phyloP scores from a whole-genome alignment of 2,113 vertebrate species.

The Nothobranchius furzeri region DNA sequence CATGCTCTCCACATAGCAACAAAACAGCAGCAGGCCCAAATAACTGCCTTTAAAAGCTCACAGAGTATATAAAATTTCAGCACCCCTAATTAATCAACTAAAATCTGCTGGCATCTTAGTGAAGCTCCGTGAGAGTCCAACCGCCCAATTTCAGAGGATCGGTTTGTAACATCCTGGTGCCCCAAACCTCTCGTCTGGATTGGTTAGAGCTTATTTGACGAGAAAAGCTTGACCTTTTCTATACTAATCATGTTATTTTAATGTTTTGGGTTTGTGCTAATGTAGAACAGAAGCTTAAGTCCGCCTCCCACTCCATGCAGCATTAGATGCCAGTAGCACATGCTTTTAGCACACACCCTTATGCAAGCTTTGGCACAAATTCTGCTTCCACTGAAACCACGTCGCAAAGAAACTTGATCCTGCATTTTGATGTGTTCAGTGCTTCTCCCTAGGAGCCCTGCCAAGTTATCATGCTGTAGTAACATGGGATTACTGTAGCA shows the following conservation, averaged over 20 bases:
- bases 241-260: neutral
- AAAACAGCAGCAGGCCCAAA: neutral
- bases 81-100: neutral
- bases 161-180: neutral
- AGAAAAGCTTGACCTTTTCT: no score
- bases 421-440: conserved; percentile 48
- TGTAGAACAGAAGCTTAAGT: conserved; percentile 21
- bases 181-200: neutral
- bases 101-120: neutral
- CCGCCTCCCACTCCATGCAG: conserved; percentile 16
- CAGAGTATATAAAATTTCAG: neutral
- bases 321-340: conserved; percentile 25
- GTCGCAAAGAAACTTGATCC: conserved; percentile 52
- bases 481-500: conserved; percentile 21
- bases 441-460: conserved; percentile 19
- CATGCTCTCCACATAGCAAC: neutral
- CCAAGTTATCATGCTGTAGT: conserved; percentile 8
- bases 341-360: conserved; percentile 26
- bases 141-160: neutral
- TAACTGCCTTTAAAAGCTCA: neutral
- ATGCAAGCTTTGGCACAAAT: conserved; percentile 13
- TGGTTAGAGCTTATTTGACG: no score
- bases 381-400: conserved; percentile 36
- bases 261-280: conserved; percentile 14
- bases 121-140: neutral